Base-by-base conservation (phyloP, 2,113 vertebrate species). In the Pelodiscus sinensis region DNA sequence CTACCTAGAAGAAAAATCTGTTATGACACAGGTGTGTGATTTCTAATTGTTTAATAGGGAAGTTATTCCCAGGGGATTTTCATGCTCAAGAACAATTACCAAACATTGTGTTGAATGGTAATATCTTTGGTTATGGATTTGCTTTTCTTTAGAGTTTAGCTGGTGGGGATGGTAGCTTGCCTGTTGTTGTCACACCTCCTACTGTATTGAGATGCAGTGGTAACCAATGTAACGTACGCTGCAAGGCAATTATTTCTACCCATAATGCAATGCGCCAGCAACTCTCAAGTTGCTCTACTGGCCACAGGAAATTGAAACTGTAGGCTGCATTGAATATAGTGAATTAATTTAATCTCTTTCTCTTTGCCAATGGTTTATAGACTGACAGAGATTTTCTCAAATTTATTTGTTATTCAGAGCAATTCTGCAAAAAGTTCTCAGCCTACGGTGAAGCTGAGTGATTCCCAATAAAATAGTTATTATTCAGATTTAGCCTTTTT, bases 101-200 rank as follows among this genome's bases (percentile, higher is more conserved):
- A 82, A 75, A 51, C 38, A 92, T 31, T 50, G 11, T 82, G 94
- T 92, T 90, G 19, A 87, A 9, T 89, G 56, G 60, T 80, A 58
- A 18, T 93, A 87, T 83, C 93, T 96, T 92, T 94, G 92, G 93
- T 83, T 89, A 94, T 85, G 79, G 84, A 90, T 95, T 92, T 94
- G 31, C 60, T 92, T 89, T 68, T 86, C 73, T 84, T 94, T 87
- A 73, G 38, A 54, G 95, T 94, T 86, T 68, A 86, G 85, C 38
- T 86, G 89, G 6, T 83, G 57, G 31, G 8, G 31, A n/a, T 68
- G 3, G n/a, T 16, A 68, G 31, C 31, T 31, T 68, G 16, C 31
- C 82, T 79, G 38, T 3, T 85, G 89, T 89, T 86, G 27, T 90
- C 89, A 84, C 54, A 84, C 51, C 62, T 79, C 11, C 78, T 85